Evolutionary conservation across 1,140 invertebrate species (phyloP).

Genomic region (Idris sp.): DNA sequence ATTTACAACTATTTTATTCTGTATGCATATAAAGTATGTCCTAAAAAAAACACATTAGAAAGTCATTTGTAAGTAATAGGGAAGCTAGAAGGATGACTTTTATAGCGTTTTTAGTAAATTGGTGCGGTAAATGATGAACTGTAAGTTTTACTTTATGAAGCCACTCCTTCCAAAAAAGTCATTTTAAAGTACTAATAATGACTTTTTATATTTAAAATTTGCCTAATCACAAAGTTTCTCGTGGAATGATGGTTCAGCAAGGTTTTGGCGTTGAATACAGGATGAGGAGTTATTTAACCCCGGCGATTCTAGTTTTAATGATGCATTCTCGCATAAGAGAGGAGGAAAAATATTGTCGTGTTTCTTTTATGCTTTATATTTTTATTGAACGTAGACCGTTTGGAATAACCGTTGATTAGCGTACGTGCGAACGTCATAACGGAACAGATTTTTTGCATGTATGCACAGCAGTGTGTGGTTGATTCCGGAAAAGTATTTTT

Average conservation of each 20-base stretch:
- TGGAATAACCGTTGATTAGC: slow-evolving; percentile 50
- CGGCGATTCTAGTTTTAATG: slow-evolving; percentile 41
- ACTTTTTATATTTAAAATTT: slow-evolving; percentile 15
- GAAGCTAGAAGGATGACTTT: slow-evolving; percentile 47
- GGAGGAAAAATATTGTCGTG: slow-evolving; percentile 27
- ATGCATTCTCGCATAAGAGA: slow-evolving; percentile 8
- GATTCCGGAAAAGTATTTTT: slow-evolving; percentile 25
- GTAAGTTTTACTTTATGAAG: slow-evolving; percentile 46
- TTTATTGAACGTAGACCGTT: slow-evolving; percentile 48
- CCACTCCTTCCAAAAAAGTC: slow-evolving; percentile 50
- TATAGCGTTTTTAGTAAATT: slow-evolving; percentile 48
- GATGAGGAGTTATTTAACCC: slow-evolving; percentile 15
- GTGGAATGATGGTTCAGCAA: slow-evolving; percentile 35
- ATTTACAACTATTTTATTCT: no score
- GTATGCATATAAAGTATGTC: no score
- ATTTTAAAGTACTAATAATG: slow-evolving; percentile 24
- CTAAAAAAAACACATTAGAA: no score
- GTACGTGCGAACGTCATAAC: slow-evolving; percentile 55
- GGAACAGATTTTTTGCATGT: slow-evolving; percentile 35
- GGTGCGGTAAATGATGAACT: slow-evolving; percentile 33
- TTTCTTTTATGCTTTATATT: slow-evolving; percentile 49
- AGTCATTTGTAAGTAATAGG: slow-evolving; percentile 44
- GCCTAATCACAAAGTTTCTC: slow-evolving; percentile 26
- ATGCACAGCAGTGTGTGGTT: slow-evolving; percentile 13
- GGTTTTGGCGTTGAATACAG: background rate